Evolutionary conservation across 2,113 vertebrate species (phyloP).

Genomic region (Bostrychus sinensis): DNA sequence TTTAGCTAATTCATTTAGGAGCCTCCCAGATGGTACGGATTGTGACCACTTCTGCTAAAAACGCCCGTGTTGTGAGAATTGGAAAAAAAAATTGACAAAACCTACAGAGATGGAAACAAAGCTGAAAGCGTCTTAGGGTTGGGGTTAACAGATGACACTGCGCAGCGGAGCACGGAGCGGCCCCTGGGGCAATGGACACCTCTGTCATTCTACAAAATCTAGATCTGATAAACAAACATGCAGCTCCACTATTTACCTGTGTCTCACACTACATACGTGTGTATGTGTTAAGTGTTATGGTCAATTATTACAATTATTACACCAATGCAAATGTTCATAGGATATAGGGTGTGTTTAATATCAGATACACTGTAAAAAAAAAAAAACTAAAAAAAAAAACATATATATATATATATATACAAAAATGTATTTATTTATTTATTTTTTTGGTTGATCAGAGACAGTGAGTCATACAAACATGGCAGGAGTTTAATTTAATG

Average conservation of each 20-base stretch:
- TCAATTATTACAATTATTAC: not conserved
- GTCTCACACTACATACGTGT: not conserved
- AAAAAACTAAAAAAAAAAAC: too few relatives aligned
- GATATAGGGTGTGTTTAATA: not conserved
- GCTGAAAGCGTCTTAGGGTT: constrained; percentile 44
- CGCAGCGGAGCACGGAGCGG: constrained; percentile 20
- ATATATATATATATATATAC: too few relatives aligned
- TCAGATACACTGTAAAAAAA: too few relatives aligned
- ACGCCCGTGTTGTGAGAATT: constrained; percentile 9
- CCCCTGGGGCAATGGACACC: constrained; percentile 51
- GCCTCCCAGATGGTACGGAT: constrained; percentile 5
- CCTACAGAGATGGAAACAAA: constrained; percentile 15
- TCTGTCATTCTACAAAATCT: constrained; percentile 46
- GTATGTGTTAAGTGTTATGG: not conserved
- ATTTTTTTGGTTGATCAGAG: too few relatives aligned
- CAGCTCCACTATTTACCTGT: constrained; percentile 2
- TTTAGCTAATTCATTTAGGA: constrained; percentile 45
- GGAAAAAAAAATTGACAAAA: constrained; percentile 9
- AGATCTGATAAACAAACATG: constrained; percentile 60
- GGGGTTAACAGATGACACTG: constrained; percentile 45
- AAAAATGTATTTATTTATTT: too few relatives aligned
- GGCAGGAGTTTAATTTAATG: too few relatives aligned
- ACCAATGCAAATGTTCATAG: not conserved
- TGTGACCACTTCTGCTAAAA: constrained; percentile 3
- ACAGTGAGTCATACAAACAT: too few relatives aligned